Evolutionary conservation across 2,888 invertebrate species (phyloP), one percentile per base, ranked within the genome.

Genomic region (Ypsolopha sequella): DNA sequence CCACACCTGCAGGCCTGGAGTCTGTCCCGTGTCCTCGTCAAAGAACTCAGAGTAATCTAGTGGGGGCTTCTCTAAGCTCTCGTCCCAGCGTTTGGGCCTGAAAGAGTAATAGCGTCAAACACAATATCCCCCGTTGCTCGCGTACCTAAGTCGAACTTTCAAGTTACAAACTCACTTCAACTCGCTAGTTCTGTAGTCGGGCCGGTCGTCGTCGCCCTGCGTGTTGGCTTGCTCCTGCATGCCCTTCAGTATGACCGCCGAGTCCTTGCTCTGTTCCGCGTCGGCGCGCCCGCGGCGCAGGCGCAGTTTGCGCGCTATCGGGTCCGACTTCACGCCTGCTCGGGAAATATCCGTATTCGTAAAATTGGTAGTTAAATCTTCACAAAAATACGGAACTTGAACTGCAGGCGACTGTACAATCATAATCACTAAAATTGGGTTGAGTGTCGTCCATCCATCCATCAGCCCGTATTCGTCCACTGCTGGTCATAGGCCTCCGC

Each of bases 1-100:
- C 99, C 99, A 99, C 55, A 98, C 93, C 34, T 95, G 94, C 36
- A 99, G 68, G 2, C 98, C 98, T 0, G 97, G 94, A 51, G 94
- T 88, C 70, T 97, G 96, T 0, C 99, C 99, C 0, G 97, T 96
- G 62, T 95, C 97, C 60, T 95, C 95, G 64, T 95, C 98, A 73
- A 98, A 99, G 78, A 98, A 95, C 76, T 98, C 97, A 0, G 97
- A 97, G 81, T 99, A 99, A 80, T 99, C 97, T 52, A 99, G 76
- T 43, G 97, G 95, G 0, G 98, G 98, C 72, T 98, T 97, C 74
- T 97, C 97, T 54, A 98, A 74, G 9, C 94, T 92, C 78, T 99
- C 98, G 74, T 98, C 97, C 98, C 98, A 98, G 53, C 96, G 91
- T 77, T 97, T 97, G 0, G 96, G 97, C 65, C 97, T 76, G 56